Conservation (phyloP, 2,113 vertebrate species). For the Enhydra lutris region DNA sequence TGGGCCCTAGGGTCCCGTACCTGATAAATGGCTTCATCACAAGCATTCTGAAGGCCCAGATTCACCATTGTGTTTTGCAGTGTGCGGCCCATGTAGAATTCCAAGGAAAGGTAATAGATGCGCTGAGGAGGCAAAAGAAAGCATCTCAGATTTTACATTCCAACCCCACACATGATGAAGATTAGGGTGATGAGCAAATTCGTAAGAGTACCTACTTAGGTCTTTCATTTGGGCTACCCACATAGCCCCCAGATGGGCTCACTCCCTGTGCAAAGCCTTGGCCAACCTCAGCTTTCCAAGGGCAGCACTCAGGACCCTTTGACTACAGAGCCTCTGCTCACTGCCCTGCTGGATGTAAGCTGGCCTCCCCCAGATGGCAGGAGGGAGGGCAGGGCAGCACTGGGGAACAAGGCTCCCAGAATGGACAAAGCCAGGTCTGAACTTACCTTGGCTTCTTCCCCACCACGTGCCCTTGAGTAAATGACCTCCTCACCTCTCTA, state of each 20-base stretch:
- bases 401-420: background rate
- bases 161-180: background rate
- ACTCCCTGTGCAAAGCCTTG: background rate
- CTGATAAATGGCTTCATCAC: constrained; percentile 93
- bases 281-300: background rate
- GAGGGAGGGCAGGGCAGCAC: background rate
- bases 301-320: too few relatives aligned
- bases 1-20: constrained; percentile 62
- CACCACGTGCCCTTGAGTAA: background rate
- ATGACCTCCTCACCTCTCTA: background rate
- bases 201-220: background rate
- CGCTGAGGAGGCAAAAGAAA: constrained; percentile 76
- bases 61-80: constrained; percentile 95
- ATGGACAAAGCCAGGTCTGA: background rate
- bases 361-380: background rate
- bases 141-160: background rate
- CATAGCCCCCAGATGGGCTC: background rate
- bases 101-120: constrained; percentile 92
- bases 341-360: background rate
- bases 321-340: background rate
- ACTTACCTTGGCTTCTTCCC: background rate
- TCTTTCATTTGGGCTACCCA: too few relatives aligned
- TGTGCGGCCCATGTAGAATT: constrained; percentile 94
- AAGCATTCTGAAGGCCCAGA: constrained; percentile 90
- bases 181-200: accelerated